Evolutionary conservation across 1,140 invertebrate genomes (phyloP).

Genomic region (Eumaeus atala): DNA sequence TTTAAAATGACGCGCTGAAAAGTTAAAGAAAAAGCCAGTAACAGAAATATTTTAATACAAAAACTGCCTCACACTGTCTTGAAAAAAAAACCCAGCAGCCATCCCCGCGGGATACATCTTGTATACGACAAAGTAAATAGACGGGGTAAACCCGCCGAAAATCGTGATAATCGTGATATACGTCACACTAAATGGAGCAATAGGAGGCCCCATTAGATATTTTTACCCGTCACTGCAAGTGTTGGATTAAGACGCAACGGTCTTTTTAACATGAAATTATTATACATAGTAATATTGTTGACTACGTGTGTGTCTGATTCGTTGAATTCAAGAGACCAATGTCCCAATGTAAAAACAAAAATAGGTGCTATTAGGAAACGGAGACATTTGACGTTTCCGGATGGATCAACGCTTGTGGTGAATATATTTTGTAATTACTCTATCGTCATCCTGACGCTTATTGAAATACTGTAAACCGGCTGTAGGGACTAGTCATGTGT

Average conservation of each 20-base stretch:
- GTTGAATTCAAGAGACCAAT: slow-evolving; percentile 28
- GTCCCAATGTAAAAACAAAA: slow-evolving; percentile 45
- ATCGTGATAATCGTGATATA: slow-evolving; percentile 7
- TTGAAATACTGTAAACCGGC: too few relatives aligned
- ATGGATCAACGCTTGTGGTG: slow-evolving; percentile 75
- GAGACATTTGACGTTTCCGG: slow-evolving; percentile 75
- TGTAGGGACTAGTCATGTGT: too few relatives aligned
- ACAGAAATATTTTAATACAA: not conserved
- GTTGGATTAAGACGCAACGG: not conserved
- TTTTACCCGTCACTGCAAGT: slow-evolving; percentile 1
- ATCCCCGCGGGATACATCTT: not conserved
- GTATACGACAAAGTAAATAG: slow-evolving; percentile 1
- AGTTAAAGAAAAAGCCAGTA: too few relatives aligned
- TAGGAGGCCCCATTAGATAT: not conserved
- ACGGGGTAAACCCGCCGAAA: not conserved
- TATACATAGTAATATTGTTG: slow-evolving; percentile 13
- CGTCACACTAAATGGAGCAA: slow-evolving; percentile 3
- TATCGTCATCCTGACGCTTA: too few relatives aligned
- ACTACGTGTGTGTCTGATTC: slow-evolving; percentile 18
- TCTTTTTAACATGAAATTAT: not conserved
- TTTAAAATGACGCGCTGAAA: too few relatives aligned
- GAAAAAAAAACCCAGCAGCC: not conserved
- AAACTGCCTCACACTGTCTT: too few relatives aligned
- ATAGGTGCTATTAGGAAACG: slow-evolving; percentile 54
- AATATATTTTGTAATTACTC: slow-evolving; percentile 25